phyloP scores from a whole-genome alignment of 2,797 vertebrate species.

The Apogon talboti region DNA sequence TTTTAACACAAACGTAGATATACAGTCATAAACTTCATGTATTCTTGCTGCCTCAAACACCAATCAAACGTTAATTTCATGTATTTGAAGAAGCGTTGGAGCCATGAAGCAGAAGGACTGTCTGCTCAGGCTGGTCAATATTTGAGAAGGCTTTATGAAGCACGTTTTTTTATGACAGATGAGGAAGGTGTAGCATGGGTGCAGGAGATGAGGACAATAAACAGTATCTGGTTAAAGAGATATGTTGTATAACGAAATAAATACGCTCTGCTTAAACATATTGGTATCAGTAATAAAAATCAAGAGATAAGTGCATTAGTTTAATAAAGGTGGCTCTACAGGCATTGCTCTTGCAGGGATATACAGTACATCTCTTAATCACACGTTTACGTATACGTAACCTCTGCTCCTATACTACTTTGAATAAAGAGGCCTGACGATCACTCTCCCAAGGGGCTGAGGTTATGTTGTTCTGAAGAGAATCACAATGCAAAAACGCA shows the following conservation, averaged over 20 bases:
- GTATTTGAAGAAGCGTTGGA: constrained; percentile 41
- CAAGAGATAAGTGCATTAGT: background rate
- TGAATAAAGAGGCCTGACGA: constrained; percentile 59
- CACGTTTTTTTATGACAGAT: constrained; percentile 71
- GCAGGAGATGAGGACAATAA: constrained; percentile 69
- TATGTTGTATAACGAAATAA: constrained; percentile 41
- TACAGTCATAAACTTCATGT: background rate
- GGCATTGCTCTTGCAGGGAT: background rate
- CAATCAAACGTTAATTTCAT: constrained; percentile 27
- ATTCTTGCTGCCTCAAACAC: constrained; percentile 11
- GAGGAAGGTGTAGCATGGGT: constrained; percentile 65
- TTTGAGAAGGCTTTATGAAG: constrained; percentile 81
- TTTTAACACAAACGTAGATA: background rate
- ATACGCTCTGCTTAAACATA: constrained; percentile 41
- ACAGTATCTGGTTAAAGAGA: constrained; percentile 48
- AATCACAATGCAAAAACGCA: constrained; percentile 81
- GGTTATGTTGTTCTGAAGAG: constrained; percentile 68
- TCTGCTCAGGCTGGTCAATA: constrained; percentile 73
- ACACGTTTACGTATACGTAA: background rate
- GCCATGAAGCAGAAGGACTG: constrained; percentile 43
- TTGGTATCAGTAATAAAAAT: constrained; percentile 27
- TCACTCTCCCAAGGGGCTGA: constrained; percentile 45
- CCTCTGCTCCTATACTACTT: constrained; percentile 42
- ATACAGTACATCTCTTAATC: constrained; percentile 8
- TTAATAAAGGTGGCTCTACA: constrained; percentile 17